Percentiles rank a stretch among this genome's conserved stretches.
Evolutionary conservation across 2,113 vertebrate genomes (phyloP).

Genomic region (Donacobius atricapilla): DNA sequence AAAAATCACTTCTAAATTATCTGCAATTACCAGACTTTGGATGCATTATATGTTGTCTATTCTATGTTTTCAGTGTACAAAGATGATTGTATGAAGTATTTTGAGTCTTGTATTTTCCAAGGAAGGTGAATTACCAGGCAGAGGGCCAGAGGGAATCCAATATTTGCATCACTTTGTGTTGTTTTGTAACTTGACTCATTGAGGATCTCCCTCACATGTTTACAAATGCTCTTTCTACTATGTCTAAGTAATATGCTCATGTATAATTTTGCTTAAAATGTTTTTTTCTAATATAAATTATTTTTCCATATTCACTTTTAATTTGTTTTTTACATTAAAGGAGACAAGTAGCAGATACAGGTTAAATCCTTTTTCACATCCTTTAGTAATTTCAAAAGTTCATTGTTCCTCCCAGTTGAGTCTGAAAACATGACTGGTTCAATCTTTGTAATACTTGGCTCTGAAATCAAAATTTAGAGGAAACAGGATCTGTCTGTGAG

Average conservation of each 20-base stretch:
- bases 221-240: not conserved
- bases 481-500: not conserved
- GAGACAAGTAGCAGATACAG: accelerated
- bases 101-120: not conserved
- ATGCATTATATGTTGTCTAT: not conserved
- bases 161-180: not conserved
- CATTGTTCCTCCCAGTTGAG: not conserved
- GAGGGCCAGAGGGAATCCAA: not conserved
- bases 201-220: not conserved
- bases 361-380: not conserved
- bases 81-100: not conserved
- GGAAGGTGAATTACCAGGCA: not conserved
- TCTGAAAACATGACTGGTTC: not conserved
- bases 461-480: not conserved
- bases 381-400: not conserved
- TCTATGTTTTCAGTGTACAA: not conserved
- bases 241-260: not conserved
- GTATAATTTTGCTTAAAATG: not conserved
- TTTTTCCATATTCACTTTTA: not conserved
- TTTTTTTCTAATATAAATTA: not conserved
- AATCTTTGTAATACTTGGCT: slow-evolving; percentile 27
- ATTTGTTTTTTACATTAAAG: not conserved
- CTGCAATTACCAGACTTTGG: not conserved
- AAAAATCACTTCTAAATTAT: not conserved
- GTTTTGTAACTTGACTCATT: not conserved